Percentiles rank a stretch among this genome's conserved stretches.
phyloP scores from a whole-genome alignment of 1,140 invertebrate species.

The Cherax quadricarinatus region DNA sequence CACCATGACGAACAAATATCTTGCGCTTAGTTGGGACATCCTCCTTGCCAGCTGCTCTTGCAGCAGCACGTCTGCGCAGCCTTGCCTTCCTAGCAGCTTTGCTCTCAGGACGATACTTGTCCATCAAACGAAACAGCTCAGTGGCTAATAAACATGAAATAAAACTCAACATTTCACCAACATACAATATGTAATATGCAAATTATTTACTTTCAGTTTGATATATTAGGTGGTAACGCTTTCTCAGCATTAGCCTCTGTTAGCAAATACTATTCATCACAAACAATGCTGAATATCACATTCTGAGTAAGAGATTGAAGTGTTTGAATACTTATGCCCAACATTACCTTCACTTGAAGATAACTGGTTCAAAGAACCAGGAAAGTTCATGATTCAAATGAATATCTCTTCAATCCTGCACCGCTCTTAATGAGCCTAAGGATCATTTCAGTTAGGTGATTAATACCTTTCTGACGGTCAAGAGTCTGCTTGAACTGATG shows the following conservation, averaged over 20 bases:
- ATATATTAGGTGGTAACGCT: background rate
- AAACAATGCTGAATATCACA: background rate
- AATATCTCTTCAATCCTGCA: background rate
- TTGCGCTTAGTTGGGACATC: slow-evolving; percentile 91
- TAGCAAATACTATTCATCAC: slow-evolving; percentile 33
- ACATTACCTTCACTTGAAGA: slow-evolving; percentile 52
- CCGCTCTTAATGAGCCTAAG: background rate
- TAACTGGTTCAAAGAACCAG: too few species aligned
- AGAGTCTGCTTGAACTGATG: slow-evolving; percentile 96
- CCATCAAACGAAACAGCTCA: slow-evolving; percentile 95
- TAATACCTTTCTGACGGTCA: slow-evolving; percentile 92
- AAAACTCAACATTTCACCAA: too few species aligned
- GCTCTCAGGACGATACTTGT: slow-evolving; percentile 98
- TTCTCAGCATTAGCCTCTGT: slow-evolving; percentile 36
- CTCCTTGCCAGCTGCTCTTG: slow-evolving; percentile 86
- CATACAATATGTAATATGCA: too few species aligned
- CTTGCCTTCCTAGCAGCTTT: slow-evolving; percentile 92
- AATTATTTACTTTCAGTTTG: background rate
- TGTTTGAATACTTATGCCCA: slow-evolving; percentile 27
- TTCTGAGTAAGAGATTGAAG: slow-evolving; percentile 25
- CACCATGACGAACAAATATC: slow-evolving; percentile 90
- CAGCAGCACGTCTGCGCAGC: slow-evolving; percentile 92
- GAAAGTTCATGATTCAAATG: slow-evolving; percentile 39
- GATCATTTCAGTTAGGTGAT: background rate
- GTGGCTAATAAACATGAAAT: slow-evolving; percentile 83